Conservation (phyloP, 2,888 invertebrate genomes). For the Punctoribates punctum region DNA sequence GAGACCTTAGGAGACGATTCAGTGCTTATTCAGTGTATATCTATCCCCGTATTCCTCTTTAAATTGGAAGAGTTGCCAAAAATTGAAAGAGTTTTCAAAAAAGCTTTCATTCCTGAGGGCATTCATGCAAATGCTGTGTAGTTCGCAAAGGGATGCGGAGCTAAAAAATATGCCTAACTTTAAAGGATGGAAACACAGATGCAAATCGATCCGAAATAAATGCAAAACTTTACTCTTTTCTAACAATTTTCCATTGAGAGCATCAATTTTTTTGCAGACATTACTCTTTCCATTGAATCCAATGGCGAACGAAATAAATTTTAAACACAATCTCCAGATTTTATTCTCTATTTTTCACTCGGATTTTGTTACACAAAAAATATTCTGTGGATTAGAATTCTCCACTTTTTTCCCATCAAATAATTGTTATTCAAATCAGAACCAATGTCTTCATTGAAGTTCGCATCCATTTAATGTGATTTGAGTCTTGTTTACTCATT, state of each 20-base stretch:
- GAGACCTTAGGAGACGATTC: not conserved
- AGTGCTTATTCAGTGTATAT: slow-evolving; percentile 11
- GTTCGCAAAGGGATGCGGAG: slow-evolving; percentile 8
- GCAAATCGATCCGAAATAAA: slow-evolving; percentile 33
- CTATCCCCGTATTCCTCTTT: not conserved
- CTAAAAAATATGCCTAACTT: slow-evolving; percentile 33
- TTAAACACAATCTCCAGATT: not conserved
- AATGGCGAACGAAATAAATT: not conserved
- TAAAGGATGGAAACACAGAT: slow-evolving; percentile 23
- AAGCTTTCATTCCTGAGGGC: slow-evolving; percentile 33
- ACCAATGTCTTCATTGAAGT: no score
- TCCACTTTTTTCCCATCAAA: not conserved
- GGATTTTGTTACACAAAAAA: not conserved
- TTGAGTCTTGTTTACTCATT: no score
- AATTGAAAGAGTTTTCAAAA: slow-evolving; percentile 7
- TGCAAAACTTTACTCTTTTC: slow-evolving; percentile 19
- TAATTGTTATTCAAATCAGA: not conserved
- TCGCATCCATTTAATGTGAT: no score
- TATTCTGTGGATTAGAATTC: not conserved
- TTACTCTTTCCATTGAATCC: not conserved
- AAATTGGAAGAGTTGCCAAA: slow-evolving; percentile 20
- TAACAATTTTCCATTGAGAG: slow-evolving; percentile 1
- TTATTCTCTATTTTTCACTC: not conserved
- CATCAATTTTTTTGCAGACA: not conserved
- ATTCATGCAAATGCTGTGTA: slow-evolving; percentile 19